A percentile compares a stretch with the other conserved stretches of the same genome.
These are phyloP conservation scores for Conchocele bisecta DNA, from an alignment of 2,888 invertebrate genomes.

Conservation along the genomic window DNA sequence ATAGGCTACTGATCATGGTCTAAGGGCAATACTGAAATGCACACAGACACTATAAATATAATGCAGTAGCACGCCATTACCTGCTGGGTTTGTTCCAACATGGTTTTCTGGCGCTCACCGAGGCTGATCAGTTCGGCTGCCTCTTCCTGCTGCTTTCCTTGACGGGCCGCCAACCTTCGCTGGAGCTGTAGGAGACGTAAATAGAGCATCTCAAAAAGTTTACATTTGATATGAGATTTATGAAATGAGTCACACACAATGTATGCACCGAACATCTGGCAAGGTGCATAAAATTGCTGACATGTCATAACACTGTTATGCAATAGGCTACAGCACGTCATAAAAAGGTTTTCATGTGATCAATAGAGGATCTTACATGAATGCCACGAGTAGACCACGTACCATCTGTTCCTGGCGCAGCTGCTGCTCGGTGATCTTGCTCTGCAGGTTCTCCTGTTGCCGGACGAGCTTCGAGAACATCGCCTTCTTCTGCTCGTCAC, in stretches of 20 bases:
- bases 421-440: slow-evolving; percentile 68
- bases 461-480: slow-evolving; percentile 69
- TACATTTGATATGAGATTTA: too few species aligned
- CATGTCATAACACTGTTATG: background rate
- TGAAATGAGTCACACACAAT: too few species aligned
- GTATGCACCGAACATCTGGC: too few species aligned
- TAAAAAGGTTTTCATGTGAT: too few species aligned
- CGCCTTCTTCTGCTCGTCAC: slow-evolving; percentile 76
- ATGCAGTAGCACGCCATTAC: slow-evolving; percentile 55
- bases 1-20: too few species aligned
- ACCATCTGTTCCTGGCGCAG: slow-evolving; percentile 77
- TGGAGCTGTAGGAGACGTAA: slow-evolving; percentile 62
- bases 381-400: too few species aligned
- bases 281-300: too few species aligned
- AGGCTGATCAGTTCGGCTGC: slow-evolving; percentile 71
- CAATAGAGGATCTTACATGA: too few species aligned
- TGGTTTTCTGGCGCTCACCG: slow-evolving; percentile 77
- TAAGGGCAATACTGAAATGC: too few species aligned
- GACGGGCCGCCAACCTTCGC: slow-evolving; percentile 65
- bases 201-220: background rate
- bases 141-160: slow-evolving; percentile 67
- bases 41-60: too few species aligned
- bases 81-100: slow-evolving; percentile 70
- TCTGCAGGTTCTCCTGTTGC: slow-evolving; percentile 69
- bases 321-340: too few species aligned